phyloP scores from a whole-genome alignment of 2,888 invertebrate genomes.

The Drosophila pseudotakahashii region DNA sequence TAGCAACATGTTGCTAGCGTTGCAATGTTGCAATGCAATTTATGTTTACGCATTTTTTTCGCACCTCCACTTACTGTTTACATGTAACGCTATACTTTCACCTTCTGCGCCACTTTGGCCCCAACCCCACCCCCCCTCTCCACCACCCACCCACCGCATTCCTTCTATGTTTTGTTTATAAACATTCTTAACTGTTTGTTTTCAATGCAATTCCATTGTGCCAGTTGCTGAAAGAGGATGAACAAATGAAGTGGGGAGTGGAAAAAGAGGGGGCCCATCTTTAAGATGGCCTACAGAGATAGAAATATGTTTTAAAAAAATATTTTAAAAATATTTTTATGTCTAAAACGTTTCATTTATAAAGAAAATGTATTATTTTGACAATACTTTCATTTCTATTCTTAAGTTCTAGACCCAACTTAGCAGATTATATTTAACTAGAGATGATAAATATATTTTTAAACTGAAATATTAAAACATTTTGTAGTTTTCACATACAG shows the following conservation, averaged over 20 bases:
- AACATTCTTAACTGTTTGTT: constrained; percentile 72
- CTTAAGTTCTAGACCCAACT: no score
- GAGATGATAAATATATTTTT: no score
- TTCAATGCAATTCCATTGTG: constrained; percentile 66
- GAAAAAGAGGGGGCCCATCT: neutral
- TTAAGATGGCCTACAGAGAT: constrained; percentile 1
- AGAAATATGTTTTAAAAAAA: neutral
- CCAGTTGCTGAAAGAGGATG: constrained; percentile 56
- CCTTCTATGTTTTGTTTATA: constrained; percentile 68
- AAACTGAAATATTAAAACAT: no score
- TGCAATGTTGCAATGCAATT: constrained; percentile 30
- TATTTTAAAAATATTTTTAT: no score
- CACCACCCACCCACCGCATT: constrained; percentile 15
- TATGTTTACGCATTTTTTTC: constrained; percentile 68
- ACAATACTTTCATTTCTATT: neutral
- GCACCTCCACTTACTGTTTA: constrained; percentile 60
- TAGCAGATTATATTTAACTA: no score
- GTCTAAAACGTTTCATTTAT: no score
- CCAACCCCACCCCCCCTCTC: constrained; percentile 2
- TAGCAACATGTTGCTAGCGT: constrained; percentile 48
- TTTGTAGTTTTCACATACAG: no score
- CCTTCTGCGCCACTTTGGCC: constrained; percentile 27
- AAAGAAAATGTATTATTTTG: neutral
- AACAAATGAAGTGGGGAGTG: constrained; percentile 2
- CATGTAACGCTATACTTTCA: constrained; percentile 60